These are phyloP conservation scores for Gallinago paraguaiae DNA, from an alignment of 2,113 vertebrate species.

Conservation along the genomic window DNA sequence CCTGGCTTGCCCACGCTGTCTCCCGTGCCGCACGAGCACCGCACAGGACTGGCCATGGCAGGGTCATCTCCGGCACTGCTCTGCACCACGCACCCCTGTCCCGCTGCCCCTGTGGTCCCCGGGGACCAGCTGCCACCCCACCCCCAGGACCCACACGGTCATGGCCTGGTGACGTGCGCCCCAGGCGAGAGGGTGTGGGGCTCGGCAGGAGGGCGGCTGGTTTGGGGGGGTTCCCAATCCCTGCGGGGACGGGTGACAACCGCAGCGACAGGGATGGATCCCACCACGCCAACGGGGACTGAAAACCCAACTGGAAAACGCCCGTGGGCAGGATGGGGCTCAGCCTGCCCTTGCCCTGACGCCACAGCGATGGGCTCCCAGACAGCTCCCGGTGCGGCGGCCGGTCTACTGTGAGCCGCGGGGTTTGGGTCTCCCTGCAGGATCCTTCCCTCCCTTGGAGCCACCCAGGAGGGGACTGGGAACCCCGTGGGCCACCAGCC, in stretches of 20 bases:
- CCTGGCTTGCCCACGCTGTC: accelerated
- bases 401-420: accelerated
- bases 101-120: not conserved
- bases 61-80: not conserved
- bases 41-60: not conserved
- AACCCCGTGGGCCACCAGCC: not conserved
- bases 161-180: accelerated
- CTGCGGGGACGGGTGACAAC: not conserved
- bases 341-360: not conserved
- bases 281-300: accelerated
- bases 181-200: not conserved
- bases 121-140: not conserved
- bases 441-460: not conserved
- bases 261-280: not conserved
- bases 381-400: not conserved
- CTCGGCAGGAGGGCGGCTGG: not conserved
- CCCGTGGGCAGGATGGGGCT: not conserved
- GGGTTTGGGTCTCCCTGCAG: not conserved
- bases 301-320: not conserved
- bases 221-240: not conserved
- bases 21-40: not conserved
- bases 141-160: not conserved
- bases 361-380: not conserved
- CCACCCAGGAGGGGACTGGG: not conserved
- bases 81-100: not conserved